Evolutionary conservation across 2,888 invertebrate genomes (phyloP).

Genomic region (Cephus nigrinus): DNA sequence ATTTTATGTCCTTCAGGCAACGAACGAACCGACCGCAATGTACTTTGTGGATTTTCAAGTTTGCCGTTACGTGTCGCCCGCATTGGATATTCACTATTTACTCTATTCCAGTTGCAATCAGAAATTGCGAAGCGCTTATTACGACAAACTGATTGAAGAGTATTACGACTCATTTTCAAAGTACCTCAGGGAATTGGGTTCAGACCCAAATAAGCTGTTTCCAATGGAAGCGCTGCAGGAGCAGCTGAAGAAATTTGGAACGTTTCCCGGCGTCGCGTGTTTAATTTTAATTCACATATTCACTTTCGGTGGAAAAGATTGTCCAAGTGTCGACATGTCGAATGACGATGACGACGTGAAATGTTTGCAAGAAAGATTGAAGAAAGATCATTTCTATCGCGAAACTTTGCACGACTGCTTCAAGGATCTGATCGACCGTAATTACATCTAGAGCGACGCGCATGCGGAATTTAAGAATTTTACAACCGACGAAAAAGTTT

Average conservation of each 20-base stretch:
- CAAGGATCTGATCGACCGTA: constrained; percentile 34
- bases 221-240: constrained; percentile 42
- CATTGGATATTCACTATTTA: constrained; percentile 54
- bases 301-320: constrained; percentile 35
- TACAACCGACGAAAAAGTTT: background rate
- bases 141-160: constrained; percentile 46
- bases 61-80: constrained; percentile 40
- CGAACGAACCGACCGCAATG: constrained; percentile 27
- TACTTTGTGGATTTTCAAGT: constrained; percentile 41
- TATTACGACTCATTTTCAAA: constrained; percentile 51
- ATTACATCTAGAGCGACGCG: constrained; percentile 26
- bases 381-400: constrained; percentile 30
- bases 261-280: constrained; percentile 40
- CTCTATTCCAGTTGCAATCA: constrained; percentile 52
- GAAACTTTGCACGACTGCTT: constrained; percentile 27
- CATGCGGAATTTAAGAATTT: background rate
- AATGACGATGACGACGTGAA: constrained; percentile 10
- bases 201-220: constrained; percentile 44
- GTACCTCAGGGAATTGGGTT: constrained; percentile 39
- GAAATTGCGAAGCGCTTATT: constrained; percentile 42
- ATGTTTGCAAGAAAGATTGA: constrained; percentile 22
- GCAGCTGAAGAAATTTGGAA: constrained; percentile 47
- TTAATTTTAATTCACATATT: constrained; percentile 43
- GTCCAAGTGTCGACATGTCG: constrained; percentile 29
- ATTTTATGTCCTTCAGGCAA: constrained; percentile 23